These are phyloP conservation scores for Lucilia sericata DNA, from an alignment of 1,140 invertebrate species.

Conservation along the genomic window DNA sequence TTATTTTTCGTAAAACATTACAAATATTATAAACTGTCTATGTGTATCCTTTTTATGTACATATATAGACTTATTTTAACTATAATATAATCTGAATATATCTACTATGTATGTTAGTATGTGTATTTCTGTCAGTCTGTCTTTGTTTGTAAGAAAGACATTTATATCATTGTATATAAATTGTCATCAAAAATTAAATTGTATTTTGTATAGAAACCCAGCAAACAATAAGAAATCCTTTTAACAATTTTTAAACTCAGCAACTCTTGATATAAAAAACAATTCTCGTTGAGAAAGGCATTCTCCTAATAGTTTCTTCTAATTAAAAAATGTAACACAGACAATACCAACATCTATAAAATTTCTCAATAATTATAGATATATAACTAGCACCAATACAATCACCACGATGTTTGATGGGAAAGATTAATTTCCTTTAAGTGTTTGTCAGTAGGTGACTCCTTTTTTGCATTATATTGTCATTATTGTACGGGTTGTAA, in stretches of 20 bases:
- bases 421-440: not conserved
- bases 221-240: too few species aligned
- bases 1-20: constrained; percentile 33
- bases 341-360: too few species aligned
- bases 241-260: too few species aligned
- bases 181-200: constrained; percentile 41
- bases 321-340: too few species aligned
- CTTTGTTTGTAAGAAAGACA: not conserved
- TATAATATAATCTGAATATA: not conserved
- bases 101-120: not conserved
- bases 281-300: too few species aligned
- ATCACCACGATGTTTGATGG: too few species aligned
- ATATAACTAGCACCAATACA: too few species aligned
- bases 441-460: not conserved
- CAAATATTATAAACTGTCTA: constrained; percentile 28
- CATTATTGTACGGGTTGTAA: constrained; percentile 34
- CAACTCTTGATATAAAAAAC: too few species aligned
- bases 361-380: too few species aligned
- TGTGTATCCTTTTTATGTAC: not conserved
- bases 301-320: too few species aligned
- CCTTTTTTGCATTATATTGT: constrained; percentile 12
- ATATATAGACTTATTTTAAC: not conserved
- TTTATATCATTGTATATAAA: constrained; percentile 40
- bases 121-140: not conserved
- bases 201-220: not conserved